Percentiles rank a stretch among this genome's conserved stretches.
phyloP scores from a whole-genome alignment of 2,888 invertebrate genomes.

The Apantesis nais region DNA sequence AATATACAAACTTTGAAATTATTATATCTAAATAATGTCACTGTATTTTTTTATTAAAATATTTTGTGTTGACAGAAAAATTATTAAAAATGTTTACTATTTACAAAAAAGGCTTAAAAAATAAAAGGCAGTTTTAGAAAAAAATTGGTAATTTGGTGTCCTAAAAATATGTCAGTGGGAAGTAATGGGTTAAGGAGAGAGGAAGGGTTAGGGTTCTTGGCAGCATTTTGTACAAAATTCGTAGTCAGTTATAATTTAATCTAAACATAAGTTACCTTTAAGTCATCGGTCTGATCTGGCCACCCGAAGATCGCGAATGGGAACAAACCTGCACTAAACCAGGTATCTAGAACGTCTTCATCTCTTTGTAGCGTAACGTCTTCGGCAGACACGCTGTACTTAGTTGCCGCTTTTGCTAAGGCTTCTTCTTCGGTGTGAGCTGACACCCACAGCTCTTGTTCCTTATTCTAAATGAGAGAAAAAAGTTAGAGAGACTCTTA shows the following conservation, averaged over 20 bases:
- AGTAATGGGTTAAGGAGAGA: no score
- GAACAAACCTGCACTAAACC: conserved; percentile 99
- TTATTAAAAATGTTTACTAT: no score
- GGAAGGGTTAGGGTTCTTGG: no score
- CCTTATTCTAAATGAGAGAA: conserved; percentile 52
- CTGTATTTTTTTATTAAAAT: no score
- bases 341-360: conserved; percentile 99
- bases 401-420: conserved; percentile 89
- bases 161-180: no score
- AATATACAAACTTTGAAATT: no score
- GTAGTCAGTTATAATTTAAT: not conserved
- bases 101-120: no score
- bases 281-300: conserved; percentile 92
- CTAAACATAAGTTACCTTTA: conserved; percentile 78
- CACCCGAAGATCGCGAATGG: conserved; percentile 99
- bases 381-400: conserved; percentile 86
- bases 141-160: no score
- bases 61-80: no score
- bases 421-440: conserved; percentile 92
- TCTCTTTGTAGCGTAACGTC: conserved; percentile 89
- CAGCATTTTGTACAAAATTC: not conserved
- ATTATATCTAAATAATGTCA: no score
- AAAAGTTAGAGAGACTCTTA: not conserved
- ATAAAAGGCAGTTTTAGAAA: no score
- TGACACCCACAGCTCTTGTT: conserved; percentile 91